A percentile compares a stretch with the other conserved stretches of the same genome.
Evolutionary conservation across 2,797 vertebrate species (phyloP).

Genomic region (Lagocephalus sceleratus): DNA sequence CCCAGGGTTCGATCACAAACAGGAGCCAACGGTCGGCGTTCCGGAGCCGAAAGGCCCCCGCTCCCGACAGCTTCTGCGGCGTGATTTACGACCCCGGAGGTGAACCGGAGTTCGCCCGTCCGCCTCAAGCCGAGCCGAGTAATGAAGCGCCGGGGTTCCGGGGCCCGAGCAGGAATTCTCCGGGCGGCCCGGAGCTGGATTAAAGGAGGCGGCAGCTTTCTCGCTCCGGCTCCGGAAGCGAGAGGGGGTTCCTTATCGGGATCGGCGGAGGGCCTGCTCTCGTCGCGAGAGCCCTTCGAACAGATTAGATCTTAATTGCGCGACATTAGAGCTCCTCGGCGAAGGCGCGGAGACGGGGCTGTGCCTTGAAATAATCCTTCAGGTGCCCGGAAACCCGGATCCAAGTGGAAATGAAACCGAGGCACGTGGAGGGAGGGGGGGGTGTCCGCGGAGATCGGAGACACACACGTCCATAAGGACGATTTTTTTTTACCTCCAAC

Average conservation of each 20-base stretch:
- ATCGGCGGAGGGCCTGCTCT: conserved; percentile 40
- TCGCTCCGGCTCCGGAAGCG: conserved; percentile 45
- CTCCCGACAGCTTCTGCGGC: conserved; percentile 51
- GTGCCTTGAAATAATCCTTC: conserved; percentile 43
- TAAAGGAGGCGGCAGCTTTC: conserved; percentile 23
- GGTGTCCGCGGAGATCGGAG: too few relatives aligned
- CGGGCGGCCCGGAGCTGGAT: conserved; percentile 25
- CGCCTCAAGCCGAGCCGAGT: conserved; percentile 56
- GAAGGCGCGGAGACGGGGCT: conserved; percentile 36
- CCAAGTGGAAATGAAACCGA: conserved; percentile 32
- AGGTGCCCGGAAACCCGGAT: conserved; percentile 36
- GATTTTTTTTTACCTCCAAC: too few relatives aligned
- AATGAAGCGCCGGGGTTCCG: too few relatives aligned
- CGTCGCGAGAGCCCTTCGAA: conserved; percentile 47
- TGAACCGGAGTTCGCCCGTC: conserved; percentile 59
- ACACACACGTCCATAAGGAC: too few relatives aligned
- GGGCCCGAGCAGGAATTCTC: conserved; percentile 21
- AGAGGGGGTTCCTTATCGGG: conserved; percentile 55
- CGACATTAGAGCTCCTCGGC: conserved; percentile 52
- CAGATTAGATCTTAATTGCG: conserved; percentile 67
- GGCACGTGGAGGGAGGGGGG: conserved; percentile 9
- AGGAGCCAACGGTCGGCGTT: conserved; percentile 35
- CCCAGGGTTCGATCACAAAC: too few relatives aligned
- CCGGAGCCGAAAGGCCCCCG: conserved; percentile 33
- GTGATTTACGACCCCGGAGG: conserved; percentile 67